Base-by-base conservation (phyloP, 2,113 vertebrate species). In the Sinosuthora webbiana region DNA sequence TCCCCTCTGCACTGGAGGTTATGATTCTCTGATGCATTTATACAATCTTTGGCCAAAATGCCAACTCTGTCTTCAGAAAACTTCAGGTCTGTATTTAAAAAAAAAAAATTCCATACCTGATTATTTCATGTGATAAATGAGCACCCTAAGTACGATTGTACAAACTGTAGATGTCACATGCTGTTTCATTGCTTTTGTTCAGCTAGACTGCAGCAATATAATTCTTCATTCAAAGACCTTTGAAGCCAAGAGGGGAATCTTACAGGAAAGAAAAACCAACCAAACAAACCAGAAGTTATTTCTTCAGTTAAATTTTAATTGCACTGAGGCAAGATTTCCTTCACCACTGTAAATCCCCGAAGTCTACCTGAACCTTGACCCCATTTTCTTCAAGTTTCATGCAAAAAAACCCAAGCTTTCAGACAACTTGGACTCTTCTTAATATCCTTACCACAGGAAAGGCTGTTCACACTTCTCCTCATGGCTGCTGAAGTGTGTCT, bases 271-370 rank as follows among this genome's bases (percentile, higher is more conserved):
- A 78, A 59, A 41, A 15, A 1, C 3, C 62, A 59, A 68, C 8
- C 27, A 83, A 90, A 35, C 31, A 55, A 55, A 49, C 33, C 10
- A 80, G 25, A 76, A 90, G 67, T 70, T 47, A 86, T 60, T 75
- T 78, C 62, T 90, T 75, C 49, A 49, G 76, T 92, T 94, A 92
- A 87, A 83, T 83, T 95, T 96, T 92, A 88, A 60, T 90, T 73
- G 35, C 15, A 60, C 13, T 78, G 65, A 75, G 0, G 16, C 69
- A 92, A 64, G 27, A 75, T 75, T n/a, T 83, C 44, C 83, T 89
- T 68, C 57, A 39, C 28, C 49, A 41, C 0, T 39, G 57, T 71
- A 96, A 93, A 89, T 7, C 42, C n/a, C 49, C 1, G 0, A 83
- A 74, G 57, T 50, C 62, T 31, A 39, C n/a, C 52, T 92, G 82